Conservation (phyloP, 2,797 vertebrate genomes). For the Rhabdomys pumilio region DNA sequence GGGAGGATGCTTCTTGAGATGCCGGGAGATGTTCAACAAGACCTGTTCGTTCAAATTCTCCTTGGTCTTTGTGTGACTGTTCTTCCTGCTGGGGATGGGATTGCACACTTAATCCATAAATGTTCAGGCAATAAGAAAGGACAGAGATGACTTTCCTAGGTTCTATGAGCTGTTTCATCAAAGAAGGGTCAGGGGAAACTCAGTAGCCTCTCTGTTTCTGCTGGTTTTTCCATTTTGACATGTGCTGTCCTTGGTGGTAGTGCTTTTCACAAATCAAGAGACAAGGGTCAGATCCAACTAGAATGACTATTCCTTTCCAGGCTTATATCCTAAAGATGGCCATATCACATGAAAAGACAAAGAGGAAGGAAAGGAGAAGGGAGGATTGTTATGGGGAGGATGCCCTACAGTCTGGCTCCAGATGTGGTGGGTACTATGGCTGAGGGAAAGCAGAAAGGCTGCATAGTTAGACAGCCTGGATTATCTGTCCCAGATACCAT, state of each 20-base stretch:
- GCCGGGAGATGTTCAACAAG: background rate
- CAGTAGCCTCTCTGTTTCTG: background rate
- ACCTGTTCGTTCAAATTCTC: background rate
- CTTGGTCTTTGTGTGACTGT: background rate
- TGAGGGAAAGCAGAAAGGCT: background rate
- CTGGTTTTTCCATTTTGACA: background rate
- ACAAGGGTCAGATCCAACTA: background rate
- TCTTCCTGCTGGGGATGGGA: background rate
- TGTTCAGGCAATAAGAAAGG: background rate
- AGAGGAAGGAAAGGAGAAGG: background rate
- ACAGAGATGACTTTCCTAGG: background rate
- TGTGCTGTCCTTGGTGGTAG: background rate
- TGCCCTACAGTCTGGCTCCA: background rate
- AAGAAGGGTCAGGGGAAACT: background rate
- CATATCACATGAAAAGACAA: background rate
- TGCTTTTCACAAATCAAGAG: background rate
- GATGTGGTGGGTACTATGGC: background rate
- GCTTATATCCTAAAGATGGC: background rate
- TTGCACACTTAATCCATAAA: background rate
- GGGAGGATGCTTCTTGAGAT: background rate
- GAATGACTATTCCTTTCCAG: background rate
- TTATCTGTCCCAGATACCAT: background rate
- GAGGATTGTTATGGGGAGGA: too few relatives aligned
- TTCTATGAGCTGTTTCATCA: background rate
- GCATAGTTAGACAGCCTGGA: background rate